A percentile compares a stretch with the other conserved stretches of the same genome.
phyloP scores from a whole-genome alignment of 2,113 vertebrate species.

The Microtus oregoni region DNA sequence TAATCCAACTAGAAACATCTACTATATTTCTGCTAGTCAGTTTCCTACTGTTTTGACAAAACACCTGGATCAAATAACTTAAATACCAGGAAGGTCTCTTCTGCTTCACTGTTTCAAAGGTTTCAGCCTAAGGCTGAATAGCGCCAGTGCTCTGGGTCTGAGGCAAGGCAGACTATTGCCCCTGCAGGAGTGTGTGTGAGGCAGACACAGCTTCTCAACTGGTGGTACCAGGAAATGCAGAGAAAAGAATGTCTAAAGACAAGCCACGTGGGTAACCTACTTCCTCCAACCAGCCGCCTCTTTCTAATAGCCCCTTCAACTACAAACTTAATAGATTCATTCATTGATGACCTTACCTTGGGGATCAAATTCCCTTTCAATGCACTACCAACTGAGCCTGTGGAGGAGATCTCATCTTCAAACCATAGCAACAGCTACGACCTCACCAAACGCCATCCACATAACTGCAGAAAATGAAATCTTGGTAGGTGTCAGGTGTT shows the following conservation, averaged over 20 bases:
- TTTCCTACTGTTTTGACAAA: not conserved
- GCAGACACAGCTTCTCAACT: not conserved
- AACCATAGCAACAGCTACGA: not conserved
- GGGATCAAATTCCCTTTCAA: not conserved
- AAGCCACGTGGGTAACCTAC: not conserved
- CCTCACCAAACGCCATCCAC: not conserved
- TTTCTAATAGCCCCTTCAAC: not conserved
- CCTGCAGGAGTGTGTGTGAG: too few species aligned
- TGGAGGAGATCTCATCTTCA: not conserved
- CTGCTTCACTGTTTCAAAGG: not conserved
- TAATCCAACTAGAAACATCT: not conserved
- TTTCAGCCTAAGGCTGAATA: not conserved
- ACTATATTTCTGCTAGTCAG: not conserved
- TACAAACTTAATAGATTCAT: not conserved
- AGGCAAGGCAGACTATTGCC: not conserved
- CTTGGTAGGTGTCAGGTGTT: not conserved
- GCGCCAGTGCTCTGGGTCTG: too few species aligned
- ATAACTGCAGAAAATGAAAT: slow-evolving; percentile 30
- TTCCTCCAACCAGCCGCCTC: not conserved
- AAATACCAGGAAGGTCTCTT: not conserved
- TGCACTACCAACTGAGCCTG: not conserved
- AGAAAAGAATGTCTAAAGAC: not conserved
- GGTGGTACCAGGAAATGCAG: not conserved
- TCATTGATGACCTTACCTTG: not conserved
- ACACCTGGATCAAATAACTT: not conserved